Base-by-base conservation (phyloP, 2,888 invertebrate species). In the Tipula helvola region DNA sequence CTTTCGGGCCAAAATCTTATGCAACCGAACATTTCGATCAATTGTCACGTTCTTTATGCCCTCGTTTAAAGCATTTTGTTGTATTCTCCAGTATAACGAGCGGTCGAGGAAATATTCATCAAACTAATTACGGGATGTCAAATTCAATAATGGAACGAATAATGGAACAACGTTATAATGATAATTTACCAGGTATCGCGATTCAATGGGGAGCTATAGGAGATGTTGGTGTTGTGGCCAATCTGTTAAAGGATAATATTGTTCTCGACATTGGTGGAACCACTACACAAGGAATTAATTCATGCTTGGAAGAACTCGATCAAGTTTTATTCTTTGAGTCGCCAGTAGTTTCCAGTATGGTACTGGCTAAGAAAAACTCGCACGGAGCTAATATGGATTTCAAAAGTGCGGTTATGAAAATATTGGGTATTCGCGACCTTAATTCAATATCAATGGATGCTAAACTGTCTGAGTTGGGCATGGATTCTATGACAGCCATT, bases 401-500 rank as follows among this genome's bases (percentile, higher is more conserved):
- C 86, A 94, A 97, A 0, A 95, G 96, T 88, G 94, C 95, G 36
- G 95, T 96, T 1, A 93, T 95, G 87, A 93, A 94, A 89, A 94
- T 95, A 86, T 93, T 94, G 93, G 93, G 94, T 88, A 93, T 95
- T 88, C 93, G 94, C 88, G 95, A 95, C 89, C 90, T 94, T 89
- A 96, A 95, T 91, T 94, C 93, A 0, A 93, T 95, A 0, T 95
- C 95, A 84, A 93, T 94, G 87, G 94, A 95, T 89, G 93, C 95
- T 0, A 94, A 95, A 0, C 92, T 99, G 1, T 96, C 97, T 1
- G 98, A 99, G 90, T 92, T 99, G 88, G 99, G 99, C 47, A 96
- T 99, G 95, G 98, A 99, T 92, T 98, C 98, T 1, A 95, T 99
- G 93, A 98, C 98, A 97, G 97, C 97, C 0, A 97, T 98, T 0